Conservation (phyloP, 2,113 vertebrate genomes). For the Callorhinus ursinus region DNA sequence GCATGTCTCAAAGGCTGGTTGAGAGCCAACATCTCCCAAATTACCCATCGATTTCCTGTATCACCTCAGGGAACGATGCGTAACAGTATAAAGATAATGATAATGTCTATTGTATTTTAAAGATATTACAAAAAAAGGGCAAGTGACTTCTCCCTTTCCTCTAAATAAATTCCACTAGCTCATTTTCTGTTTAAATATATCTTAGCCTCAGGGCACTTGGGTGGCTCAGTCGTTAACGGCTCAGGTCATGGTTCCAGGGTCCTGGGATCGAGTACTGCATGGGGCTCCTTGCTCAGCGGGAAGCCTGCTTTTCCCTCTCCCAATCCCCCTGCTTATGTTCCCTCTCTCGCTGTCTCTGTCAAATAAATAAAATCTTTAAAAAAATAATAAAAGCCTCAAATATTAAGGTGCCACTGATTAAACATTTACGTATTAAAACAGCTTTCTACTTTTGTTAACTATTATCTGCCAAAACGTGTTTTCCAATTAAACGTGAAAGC, state of each 20-base stretch:
- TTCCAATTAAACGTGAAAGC: neutral
- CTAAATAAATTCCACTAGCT: constrained; percentile 1
- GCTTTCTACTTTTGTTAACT: neutral
- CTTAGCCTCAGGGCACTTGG: neutral
- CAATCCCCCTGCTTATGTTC: too few species aligned
- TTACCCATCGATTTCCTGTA: neutral
- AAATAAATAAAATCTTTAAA: too few species aligned
- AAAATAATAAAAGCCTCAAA: neutral
- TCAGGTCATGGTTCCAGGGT: too few species aligned
- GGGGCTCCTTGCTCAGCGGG: too few species aligned
- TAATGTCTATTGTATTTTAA: neutral
- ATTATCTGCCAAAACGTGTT: neutral
- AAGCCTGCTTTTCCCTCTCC: too few species aligned
- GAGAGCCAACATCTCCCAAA: neutral
- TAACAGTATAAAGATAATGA: neutral
- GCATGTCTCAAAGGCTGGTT: neutral
- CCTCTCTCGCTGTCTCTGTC: too few species aligned
- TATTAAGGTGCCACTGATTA: neutral
- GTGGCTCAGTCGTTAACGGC: too few species aligned
- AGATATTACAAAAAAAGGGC: neutral
- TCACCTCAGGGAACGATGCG: neutral
- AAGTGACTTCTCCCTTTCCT: neutral
- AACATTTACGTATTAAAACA: neutral
- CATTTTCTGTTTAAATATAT: neutral
- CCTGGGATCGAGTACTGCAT: too few species aligned